Base-by-base conservation (phyloP, 2,888 invertebrate genomes). In the Ennomos fuscantarius region DNA sequence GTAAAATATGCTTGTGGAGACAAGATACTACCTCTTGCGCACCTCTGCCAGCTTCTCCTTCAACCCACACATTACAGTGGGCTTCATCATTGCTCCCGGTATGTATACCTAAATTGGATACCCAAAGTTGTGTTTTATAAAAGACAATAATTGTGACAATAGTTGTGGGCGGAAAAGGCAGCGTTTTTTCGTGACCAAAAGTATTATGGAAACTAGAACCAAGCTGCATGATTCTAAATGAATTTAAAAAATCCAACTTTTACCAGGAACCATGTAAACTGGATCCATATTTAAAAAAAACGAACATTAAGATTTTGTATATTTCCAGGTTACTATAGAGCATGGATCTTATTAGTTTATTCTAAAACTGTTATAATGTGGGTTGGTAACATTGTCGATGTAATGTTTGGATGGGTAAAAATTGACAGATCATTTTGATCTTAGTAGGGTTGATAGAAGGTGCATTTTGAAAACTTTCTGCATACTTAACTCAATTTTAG, bases 41-140 rank as follows among this genome's bases (percentile, higher is more conserved):
- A n/a, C n/a, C n/a, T n/a, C 58, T 40, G 8, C 60, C 63, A 1
- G 60, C 63, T 42, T 60, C 46, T 3, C 52, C 55, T 55, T 60
- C 63, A 5, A 62, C 50, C 66, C 65, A 67, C 13, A 63, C 49
- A 50, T 65, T 47, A 40, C 64, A 69, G 46, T 63, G 44, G 42
- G 63, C 50, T 60, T 3, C 55, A n/a, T n/a, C n/a, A n/a, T n/a
- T n/a, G n/a, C n/a, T n/a, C n/a, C n/a, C 65, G 8, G 55, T n/a
- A 34, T 66, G 68, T 35, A 70, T 66, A 13, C 68, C 66, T 11
- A 58, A 39, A 50, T 69, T 69, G 40, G 65, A 69, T 3, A 68
- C 47, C 65, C 66, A 65, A 1, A 70, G 55, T 42, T 69, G 70
- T 34, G 65, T 56, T 57, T 70, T 72, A 43, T 72, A 70, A 49